These are phyloP conservation scores for Lasioglossum villosulum DNA, from an alignment of 2,888 invertebrate genomes.

Conservation along the genomic window DNA sequence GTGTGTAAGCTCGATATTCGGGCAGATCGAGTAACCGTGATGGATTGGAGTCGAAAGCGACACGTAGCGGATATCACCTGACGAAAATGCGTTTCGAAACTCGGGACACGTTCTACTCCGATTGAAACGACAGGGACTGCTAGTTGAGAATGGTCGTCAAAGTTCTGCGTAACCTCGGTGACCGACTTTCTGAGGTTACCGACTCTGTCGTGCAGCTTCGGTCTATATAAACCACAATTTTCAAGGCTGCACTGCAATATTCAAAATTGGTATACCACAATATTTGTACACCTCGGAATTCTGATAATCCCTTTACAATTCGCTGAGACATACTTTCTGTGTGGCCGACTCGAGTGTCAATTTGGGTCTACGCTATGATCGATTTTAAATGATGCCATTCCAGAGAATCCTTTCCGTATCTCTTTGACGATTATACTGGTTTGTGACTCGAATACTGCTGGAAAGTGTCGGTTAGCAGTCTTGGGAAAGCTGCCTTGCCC, in stretches of 20 bases:
- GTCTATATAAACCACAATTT: not conserved
- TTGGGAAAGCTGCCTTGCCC: too few relatives aligned
- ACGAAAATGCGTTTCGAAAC: slow-evolving; percentile 42
- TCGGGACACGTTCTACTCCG: slow-evolving; percentile 11
- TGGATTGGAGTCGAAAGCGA: slow-evolving; percentile 44
- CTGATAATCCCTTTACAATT: not conserved
- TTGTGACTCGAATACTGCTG: too few relatives aligned
- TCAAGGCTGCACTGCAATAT: not conserved
- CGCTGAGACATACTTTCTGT: too few relatives aligned
- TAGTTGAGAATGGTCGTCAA: not conserved
- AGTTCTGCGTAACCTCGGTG: slow-evolving; percentile 2
- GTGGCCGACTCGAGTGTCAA: too few relatives aligned
- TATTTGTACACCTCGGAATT: not conserved
- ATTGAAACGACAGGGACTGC: not conserved
- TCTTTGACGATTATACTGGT: too few relatives aligned
- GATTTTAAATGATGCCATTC: too few relatives aligned
- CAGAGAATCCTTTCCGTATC: too few relatives aligned
- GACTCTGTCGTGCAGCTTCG: not conserved
- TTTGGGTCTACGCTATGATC: too few relatives aligned
- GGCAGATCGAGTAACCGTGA: slow-evolving; percentile 25
- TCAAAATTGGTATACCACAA: not conserved
- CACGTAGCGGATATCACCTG: slow-evolving; percentile 37
- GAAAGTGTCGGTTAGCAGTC: too few relatives aligned
- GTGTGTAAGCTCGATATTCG: slow-evolving; percentile 31
- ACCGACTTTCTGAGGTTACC: not conserved